Percentiles rank a stretch among this genome's conserved stretches.
phyloP scores from a whole-genome alignment of 2,113 vertebrate species.

The Myotis davidii region DNA sequence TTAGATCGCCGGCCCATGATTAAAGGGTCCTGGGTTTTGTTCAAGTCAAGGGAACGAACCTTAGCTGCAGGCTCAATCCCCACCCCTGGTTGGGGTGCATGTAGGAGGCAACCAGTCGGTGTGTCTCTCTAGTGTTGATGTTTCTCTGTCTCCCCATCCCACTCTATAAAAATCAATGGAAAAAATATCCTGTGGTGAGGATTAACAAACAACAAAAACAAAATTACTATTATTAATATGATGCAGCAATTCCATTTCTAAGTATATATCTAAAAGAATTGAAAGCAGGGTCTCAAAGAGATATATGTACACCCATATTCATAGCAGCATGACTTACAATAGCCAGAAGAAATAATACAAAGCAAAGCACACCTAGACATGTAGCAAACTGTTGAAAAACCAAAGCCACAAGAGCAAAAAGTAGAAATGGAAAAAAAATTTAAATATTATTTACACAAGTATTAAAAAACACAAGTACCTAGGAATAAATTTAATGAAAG shows the following conservation, averaged over 20 bases:
- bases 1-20: no score
- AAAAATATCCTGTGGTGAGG: no score
- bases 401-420: not conserved
- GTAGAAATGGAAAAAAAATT: not conserved
- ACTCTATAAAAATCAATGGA: no score
- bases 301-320: not conserved
- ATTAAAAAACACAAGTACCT: not conserved
- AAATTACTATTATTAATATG: not conserved
- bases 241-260: not conserved
- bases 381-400: not conserved
- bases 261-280: not conserved
- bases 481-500: conserved; percentile 44
- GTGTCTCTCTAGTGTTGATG: no score
- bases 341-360: not conserved
- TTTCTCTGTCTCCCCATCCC: no score
- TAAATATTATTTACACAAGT: not conserved
- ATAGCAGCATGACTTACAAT: not conserved
- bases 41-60: no score
- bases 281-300: not conserved
- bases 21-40: no score
- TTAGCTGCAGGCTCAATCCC: no score
- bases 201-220: not conserved
- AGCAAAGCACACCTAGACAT: not conserved
- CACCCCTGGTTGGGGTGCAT: no score
- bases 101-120: no score